Evolutionary conservation across 2,797 vertebrate species (phyloP), one percentile per base, ranked within the genome.

Genomic region (Anguilla anguilla): DNA sequence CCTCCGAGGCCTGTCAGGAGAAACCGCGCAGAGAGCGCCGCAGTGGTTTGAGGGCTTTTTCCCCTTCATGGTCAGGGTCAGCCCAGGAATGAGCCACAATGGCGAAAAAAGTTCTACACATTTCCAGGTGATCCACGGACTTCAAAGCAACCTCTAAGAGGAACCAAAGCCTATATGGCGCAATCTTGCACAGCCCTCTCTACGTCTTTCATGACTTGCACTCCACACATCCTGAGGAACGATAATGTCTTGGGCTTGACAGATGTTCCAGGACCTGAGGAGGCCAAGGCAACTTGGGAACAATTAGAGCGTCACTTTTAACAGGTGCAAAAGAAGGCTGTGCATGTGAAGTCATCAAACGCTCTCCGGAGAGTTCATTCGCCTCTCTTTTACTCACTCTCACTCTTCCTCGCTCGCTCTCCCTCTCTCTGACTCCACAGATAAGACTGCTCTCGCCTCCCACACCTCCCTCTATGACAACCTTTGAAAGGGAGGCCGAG

Each of bases 1-100:
- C 83, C 72, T 74, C 59, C 79, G 39, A 87, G 51, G 53, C 61
- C 59, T 72, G 81, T 49, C 46, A 72, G 84, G 39, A 53, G 11
- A 28, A 22, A 53, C 64, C 10, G n/a, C 19, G 3, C 17, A 35
- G 11, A 28, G n/a, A 28, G 15, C n/a, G n/a, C 67, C 31, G n/a
- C 28, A 3, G 46, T n/a, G 28, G 25, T 86, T 39, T 28, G 17
- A 10, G 9, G 67, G 61, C 19, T 64, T 67, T 4, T 17, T 17
- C 4, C 5, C 69, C 13, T 39, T 81, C 10, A 81, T 5, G 5
- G 39, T 46, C 74, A 31, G 69, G 31, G 69, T 74, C 69, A 74
- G 69, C n/a, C 69, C 69, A 31, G 11, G 69, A 74, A 74, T 43
- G 74, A 43, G 15, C 39, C 11, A 19, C 15, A 43, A 35, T 43